These are phyloP conservation scores for Agapetus fuscipes DNA, from an alignment of 2,888 invertebrate species.

Conservation along the genomic window DNA sequence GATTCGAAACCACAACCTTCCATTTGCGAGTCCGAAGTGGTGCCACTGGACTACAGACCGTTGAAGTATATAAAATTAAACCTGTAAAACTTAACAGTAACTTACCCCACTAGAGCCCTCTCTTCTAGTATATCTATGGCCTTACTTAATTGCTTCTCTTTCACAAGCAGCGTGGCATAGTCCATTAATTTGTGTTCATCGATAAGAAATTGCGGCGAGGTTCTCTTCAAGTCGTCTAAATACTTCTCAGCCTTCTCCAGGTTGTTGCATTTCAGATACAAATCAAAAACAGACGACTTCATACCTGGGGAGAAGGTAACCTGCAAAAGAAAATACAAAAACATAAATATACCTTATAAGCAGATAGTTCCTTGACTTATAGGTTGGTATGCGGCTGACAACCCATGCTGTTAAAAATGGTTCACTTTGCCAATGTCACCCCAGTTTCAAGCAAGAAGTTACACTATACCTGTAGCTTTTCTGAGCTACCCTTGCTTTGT, in stretches of 20 bases:
- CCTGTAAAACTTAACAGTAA: no score
- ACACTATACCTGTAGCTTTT: not conserved
- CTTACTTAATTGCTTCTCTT: conserved; percentile 33
- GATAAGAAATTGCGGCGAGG: conserved; percentile 45
- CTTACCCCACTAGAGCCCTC: conserved; percentile 38
- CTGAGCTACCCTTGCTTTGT: no score
- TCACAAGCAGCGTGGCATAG: conserved; percentile 49
- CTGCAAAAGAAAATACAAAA: conserved; percentile 27
- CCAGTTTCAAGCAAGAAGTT: no score
- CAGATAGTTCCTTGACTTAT: no score
- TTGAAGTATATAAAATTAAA: no score
- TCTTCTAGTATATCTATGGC: conserved; percentile 41
- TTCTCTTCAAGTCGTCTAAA: conserved; percentile 42
- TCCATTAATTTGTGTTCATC: conserved; percentile 59
- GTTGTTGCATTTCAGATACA: conserved; percentile 47
- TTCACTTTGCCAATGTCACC: no score
- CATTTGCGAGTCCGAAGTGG: no score
- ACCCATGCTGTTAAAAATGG: no score
- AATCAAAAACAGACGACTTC: conserved; percentile 52
- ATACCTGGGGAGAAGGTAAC: conserved; percentile 54
- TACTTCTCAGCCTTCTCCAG: conserved; percentile 43
- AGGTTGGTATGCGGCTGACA: no score
- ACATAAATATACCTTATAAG: no score
- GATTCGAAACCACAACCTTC: no score
- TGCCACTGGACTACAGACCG: no score